phyloP scores from a whole-genome alignment of 2,797 vertebrate species.

The Ceyx erithaca region DNA sequence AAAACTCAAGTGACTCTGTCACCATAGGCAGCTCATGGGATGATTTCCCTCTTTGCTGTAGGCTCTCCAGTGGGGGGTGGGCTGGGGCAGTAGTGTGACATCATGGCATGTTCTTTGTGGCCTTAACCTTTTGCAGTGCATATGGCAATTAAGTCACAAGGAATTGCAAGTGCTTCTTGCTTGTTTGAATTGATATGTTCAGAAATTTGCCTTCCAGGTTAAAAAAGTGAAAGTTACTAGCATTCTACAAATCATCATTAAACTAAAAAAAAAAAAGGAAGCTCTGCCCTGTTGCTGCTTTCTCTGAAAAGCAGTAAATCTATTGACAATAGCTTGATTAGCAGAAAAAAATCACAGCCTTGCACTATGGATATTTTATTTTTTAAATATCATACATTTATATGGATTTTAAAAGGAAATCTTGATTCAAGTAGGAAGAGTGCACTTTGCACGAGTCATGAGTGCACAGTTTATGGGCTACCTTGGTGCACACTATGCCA shows the following conservation, averaged over 20 bases:
- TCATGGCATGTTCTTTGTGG: accelerated
- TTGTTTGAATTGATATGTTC: not conserved
- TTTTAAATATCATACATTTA: not conserved
- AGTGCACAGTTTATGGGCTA: not conserved
- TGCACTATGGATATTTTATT: not conserved
- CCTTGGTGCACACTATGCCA: not conserved
- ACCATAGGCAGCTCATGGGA: accelerated
- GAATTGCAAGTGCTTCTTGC: not conserved
- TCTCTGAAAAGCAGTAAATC: not conserved
- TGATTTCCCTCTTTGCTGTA: not conserved
- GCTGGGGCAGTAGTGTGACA: not conserved
- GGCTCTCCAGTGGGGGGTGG: not conserved
- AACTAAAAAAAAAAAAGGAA: not conserved
- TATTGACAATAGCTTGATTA: not conserved
- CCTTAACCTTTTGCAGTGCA: not conserved
- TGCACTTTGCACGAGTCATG: not conserved
- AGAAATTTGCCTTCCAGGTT: not conserved
- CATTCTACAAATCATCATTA: not conserved
- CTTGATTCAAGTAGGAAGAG: not conserved
- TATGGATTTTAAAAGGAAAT: not conserved
- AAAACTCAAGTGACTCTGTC: not conserved
- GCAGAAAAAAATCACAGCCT: not conserved
- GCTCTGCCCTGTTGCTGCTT: not conserved
- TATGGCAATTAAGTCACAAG: not conserved
- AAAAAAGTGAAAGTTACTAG: not conserved